Evolutionary conservation across 2,888 invertebrate genomes (phyloP).

Genomic region (Trilocha varians): DNA sequence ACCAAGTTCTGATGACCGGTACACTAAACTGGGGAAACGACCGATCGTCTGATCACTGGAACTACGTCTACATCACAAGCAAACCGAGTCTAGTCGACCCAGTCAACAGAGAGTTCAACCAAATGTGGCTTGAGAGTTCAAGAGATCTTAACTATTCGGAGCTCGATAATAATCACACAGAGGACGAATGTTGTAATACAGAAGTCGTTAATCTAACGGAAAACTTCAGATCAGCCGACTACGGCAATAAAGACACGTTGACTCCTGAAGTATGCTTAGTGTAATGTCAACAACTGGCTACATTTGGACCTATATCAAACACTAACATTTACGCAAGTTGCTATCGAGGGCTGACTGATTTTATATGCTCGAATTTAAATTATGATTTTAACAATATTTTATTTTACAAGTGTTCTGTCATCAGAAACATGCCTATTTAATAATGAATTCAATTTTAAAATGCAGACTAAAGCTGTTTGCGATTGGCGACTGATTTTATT

Average conservation of each 20-base stretch:
- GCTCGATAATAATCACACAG: conserved; percentile 6
- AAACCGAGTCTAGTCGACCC: conserved; percentile 66
- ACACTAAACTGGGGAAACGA: conserved; percentile 85
- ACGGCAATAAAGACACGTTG: conserved; percentile 20
- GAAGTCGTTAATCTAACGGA: conserved; percentile 8
- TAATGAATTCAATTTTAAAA: conserved; percentile 23
- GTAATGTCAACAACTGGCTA: conserved; percentile 12
- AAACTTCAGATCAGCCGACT: conserved; percentile 7
- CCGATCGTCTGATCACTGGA: conserved; percentile 80
- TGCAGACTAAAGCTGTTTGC: conserved; percentile 15
- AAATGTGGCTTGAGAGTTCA: conserved; percentile 66
- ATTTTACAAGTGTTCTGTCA: conserved; percentile 45
- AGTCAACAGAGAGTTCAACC: conserved; percentile 74
- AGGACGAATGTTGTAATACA: conserved; percentile 4
- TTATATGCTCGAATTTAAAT: background rate
- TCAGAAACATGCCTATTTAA: conserved; percentile 36
- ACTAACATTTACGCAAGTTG: conserved; percentile 2
- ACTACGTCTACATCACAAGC: conserved; percentile 78
- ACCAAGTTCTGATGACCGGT: conserved; percentile 75
- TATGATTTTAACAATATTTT: background rate
- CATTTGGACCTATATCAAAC: background rate
- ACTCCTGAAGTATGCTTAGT: conserved; percentile 30
- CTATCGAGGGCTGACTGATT: background rate
- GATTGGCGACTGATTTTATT: background rate
- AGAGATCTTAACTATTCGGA: conserved; percentile 13